Evolutionary conservation across 2,888 invertebrate species (phyloP), one percentile per base, ranked within the genome.

Genomic region (Perizoma flavofasciatum): DNA sequence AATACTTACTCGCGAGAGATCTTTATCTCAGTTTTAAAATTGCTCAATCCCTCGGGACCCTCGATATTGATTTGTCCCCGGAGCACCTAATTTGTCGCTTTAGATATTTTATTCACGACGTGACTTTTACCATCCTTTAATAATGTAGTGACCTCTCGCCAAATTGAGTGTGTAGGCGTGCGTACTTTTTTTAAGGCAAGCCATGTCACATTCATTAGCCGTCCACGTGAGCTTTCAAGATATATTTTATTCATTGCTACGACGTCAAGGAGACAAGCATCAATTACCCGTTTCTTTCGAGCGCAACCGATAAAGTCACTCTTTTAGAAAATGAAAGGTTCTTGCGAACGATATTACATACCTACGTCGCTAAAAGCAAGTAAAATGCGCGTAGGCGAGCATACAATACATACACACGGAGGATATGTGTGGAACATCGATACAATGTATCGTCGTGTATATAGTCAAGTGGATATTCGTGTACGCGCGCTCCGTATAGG

Each of bases 1-100:
- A 90, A 89, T 89, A 83, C 88, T 86, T 81, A 85, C 83, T 82
- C 82, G 83, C 80, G 78, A 81, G 78, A 84, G 89, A 89, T 89
- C 87, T 86, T 88, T 90, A 90, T 92, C 91, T 88, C 88, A 87
- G 90, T 92, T 92, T 92, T 91, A 90, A 91, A 91, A 89, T 89
- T 83, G 87, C 84, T 83, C 87, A 85, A 85, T 87, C 89, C 89
- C 90, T 74, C 77, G 83, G 83, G 89, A 78, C 77, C 77, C 77
- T 74, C 72, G 70, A 75, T 89, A 89, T 90, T 86, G 89, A 89
- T 90, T 89, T 86, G 85, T 85, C 88, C 86, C 86, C 69, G 70
- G 83, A 83, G 86, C 81, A 78, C 81, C 83, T 86, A 88, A 89
- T 86, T 88, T 83, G 82, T 72, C 78, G 78, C 82, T 84, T 83